Evolutionary conservation across 2,797 vertebrate species (phyloP).

Genomic region (Decapterus maruadsi): DNA sequence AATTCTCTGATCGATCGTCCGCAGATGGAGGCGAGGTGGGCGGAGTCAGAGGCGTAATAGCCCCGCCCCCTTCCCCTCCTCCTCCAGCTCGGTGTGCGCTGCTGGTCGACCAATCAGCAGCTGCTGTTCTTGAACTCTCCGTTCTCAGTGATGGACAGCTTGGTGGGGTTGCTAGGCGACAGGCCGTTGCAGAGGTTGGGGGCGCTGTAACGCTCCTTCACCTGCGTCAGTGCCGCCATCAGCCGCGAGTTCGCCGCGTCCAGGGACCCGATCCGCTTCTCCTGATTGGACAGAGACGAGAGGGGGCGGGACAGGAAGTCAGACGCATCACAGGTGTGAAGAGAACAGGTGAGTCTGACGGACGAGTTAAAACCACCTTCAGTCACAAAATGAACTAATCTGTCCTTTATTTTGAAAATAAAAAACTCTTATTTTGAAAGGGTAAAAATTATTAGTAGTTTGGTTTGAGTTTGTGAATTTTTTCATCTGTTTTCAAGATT

Average conservation of each 20-base stretch:
- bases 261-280: constrained; percentile 94
- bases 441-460: too few species aligned
- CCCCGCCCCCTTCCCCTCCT: background rate
- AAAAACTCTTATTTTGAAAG: too few species aligned
- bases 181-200: constrained; percentile 92
- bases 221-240: constrained; percentile 95
- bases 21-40: background rate
- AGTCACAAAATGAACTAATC: background rate
- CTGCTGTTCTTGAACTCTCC: constrained; percentile 99
- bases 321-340: background rate
- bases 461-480: too few species aligned
- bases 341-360: background rate
- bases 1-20: constrained; percentile 2
- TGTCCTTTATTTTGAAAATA: too few species aligned
- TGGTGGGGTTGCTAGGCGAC: constrained; percentile 94
- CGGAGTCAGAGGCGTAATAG: background rate
- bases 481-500: too few species aligned
- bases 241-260: constrained; percentile 95
- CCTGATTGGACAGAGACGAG: constrained; percentile 84
- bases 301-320: constrained; percentile 70
- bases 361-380: constrained; percentile 44
- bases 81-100: too few species aligned
- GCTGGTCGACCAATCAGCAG: constrained; percentile 83
- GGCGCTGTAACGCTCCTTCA: constrained; percentile 96
- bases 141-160: constrained; percentile 98